phyloP scores from a whole-genome alignment of 2,888 invertebrate species.

The Caenorhabditis sp. region DNA sequence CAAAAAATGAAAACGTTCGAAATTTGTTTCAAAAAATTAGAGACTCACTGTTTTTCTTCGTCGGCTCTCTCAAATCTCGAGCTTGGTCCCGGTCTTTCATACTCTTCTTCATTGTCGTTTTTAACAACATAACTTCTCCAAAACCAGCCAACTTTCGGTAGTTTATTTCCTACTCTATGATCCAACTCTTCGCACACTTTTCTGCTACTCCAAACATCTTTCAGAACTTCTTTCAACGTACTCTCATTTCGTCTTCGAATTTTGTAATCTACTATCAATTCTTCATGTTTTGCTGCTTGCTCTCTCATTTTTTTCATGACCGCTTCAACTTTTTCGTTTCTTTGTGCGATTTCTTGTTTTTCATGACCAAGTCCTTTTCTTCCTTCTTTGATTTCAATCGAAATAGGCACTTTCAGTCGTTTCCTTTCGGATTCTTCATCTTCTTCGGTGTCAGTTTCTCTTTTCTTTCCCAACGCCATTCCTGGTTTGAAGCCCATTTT shows the following conservation, averaged over 20 bases:
- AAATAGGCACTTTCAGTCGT: constrained; percentile 48
- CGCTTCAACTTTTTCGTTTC: constrained; percentile 54
- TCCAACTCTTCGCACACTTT: constrained; percentile 66
- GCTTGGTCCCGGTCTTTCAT: constrained; percentile 4
- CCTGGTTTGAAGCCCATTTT: constrained; percentile 92
- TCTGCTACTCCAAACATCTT: constrained; percentile 58
- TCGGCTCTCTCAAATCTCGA: neutral
- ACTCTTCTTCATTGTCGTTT: constrained; percentile 29
- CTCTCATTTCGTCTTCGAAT: constrained; percentile 49
- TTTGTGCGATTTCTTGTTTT: constrained; percentile 43
- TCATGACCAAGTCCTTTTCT: constrained; percentile 62
- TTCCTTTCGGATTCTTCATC: constrained; percentile 33
- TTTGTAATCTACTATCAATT: constrained; percentile 60
- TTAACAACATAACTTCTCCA: constrained; percentile 43
- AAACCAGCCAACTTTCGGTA: constrained; percentile 33
- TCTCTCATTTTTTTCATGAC: constrained; percentile 62
- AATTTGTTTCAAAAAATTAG: too few species aligned
- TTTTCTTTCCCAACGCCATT: constrained; percentile 79
- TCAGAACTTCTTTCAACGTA: constrained; percentile 43
- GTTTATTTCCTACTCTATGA: constrained; percentile 22
- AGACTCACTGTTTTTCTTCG: constrained; percentile 6
- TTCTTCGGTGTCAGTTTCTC: constrained; percentile 53
- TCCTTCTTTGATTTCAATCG: constrained; percentile 42
- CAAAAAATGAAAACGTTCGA: too few species aligned
- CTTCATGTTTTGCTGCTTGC: constrained; percentile 51